phyloP scores from a whole-genome alignment of 2,888 invertebrate species.

The Ophraella communa region DNA sequence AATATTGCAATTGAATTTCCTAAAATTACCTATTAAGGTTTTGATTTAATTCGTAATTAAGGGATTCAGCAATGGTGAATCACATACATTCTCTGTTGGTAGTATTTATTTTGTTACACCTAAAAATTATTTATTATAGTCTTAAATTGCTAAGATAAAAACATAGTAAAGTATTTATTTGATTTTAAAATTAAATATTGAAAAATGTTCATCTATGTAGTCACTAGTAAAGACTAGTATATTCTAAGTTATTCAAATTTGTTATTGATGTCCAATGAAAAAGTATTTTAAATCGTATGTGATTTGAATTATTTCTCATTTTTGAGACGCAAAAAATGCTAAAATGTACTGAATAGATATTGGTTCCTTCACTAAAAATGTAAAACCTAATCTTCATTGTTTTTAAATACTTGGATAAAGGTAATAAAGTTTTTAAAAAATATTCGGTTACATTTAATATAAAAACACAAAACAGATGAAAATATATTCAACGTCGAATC shows the following conservation, averaged over 20 bases:
- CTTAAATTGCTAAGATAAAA: no score
- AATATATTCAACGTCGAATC: no score
- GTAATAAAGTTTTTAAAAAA: no score
- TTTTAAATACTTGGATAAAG: no score
- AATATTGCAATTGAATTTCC: conserved; percentile 11
- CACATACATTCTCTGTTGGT: background rate
- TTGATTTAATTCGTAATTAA: background rate
- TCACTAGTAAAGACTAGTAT: no score
- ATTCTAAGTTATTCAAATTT: background rate
- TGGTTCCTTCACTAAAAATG: background rate
- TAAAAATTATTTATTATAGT: background rate
- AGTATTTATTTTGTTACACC: no score
- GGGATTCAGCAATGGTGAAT: background rate
- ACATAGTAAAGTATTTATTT: no score
- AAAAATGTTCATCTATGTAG: background rate
- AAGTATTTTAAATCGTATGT: background rate
- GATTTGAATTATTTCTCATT: background rate
- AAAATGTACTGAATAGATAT: background rate
- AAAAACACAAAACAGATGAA: no score
- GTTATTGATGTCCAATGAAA: background rate
- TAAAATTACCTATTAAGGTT: background rate
- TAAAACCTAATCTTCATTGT: no score
- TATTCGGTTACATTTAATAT: no score
- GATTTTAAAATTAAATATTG: background rate
- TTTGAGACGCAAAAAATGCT: background rate